A percentile compares a stretch with the other conserved stretches of the same genome.
These are phyloP conservation scores for Agrochola lota DNA, from an alignment of 2,888 invertebrate species.

Conservation along the genomic window DNA sequence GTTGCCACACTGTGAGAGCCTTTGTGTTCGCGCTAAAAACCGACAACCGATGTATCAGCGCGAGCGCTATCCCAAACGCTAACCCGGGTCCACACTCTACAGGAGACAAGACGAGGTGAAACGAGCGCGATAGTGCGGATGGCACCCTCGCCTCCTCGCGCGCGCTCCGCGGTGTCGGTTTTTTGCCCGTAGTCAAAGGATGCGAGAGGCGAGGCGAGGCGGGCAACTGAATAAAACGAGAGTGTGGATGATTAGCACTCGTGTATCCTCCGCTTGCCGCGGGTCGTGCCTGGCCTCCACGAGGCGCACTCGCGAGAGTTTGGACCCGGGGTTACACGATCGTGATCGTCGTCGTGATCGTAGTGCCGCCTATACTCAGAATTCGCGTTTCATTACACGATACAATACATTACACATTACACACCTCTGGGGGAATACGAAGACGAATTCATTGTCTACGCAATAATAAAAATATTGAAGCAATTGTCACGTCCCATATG, in stretches of 20 bases:
- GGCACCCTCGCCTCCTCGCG: no score
- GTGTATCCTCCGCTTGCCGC: no score
- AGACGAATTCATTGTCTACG: not conserved
- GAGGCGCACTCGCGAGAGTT: no score
- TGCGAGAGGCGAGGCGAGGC: no score
- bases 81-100: no score
- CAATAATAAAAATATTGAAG: not conserved
- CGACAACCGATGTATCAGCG: not conserved
- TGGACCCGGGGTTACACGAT: not conserved
- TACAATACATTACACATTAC: not conserved
- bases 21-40: not conserved
- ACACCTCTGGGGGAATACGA: not conserved
- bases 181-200: no score
- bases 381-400: not conserved
- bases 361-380: not conserved
- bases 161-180: no score
- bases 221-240: no score
- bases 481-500: constrained; percentile 6
- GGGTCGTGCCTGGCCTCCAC: no score
- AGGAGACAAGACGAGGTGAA: no score
- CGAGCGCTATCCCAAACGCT: not conserved
- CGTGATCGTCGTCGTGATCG: not conserved
- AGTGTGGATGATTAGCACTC: no score
- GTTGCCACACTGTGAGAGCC: not conserved
- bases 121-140: no score